Evolutionary conservation across 2,888 invertebrate genomes (phyloP), one percentile per base, ranked within the genome.

Genomic region (Cecidostiba fungosa): DNA sequence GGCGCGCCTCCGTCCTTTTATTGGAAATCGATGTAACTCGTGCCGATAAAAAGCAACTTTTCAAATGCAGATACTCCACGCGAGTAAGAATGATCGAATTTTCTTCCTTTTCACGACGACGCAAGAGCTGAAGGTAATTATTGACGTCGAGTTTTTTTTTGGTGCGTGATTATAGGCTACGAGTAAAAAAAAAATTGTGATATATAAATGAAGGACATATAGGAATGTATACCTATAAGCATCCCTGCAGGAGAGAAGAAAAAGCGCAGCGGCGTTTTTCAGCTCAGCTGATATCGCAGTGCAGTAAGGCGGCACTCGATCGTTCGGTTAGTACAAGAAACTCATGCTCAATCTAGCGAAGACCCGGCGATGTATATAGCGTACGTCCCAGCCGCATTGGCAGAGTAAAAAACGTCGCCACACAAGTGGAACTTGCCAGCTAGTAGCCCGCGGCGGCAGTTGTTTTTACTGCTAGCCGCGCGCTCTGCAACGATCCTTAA

Each of bases 21-120:
- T 85, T 54, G 82, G 32, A 73, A 82, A 73, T 85, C 73, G 62
- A 82, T 85, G 23, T 26, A 29, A 66, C 29, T 81, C 14, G 19
- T 6, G 0, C 14, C 12, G 50, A 77, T 85, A 59, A 69, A 70
- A 59, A 5, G 77, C 8, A 16, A 59, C 3, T 69, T 76, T 72
- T 26, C 5, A 76, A 85, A 80, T 77, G 70, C 26, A 76, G 54
- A n/a, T 54, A n/a, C 39, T 69, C 32, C 14, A 50, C 50, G 72
- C 54, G 23, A 8, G 2, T 3, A 50, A 50, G 26, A 59, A 69
- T 23, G 19, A 54, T 69, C 39, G 70, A 43, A 3, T 50, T 59
- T 62, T 29, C 32, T 43, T 50, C 39, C 16, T 26, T 26, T 4
- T 74, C 29, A 0, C 14, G 2, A 10, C 47, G 12, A 23, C 12